Percentiles rank a stretch among this genome's conserved stretches.
phyloP scores from a whole-genome alignment of 2,113 vertebrate species.

The Elachura formosa region DNA sequence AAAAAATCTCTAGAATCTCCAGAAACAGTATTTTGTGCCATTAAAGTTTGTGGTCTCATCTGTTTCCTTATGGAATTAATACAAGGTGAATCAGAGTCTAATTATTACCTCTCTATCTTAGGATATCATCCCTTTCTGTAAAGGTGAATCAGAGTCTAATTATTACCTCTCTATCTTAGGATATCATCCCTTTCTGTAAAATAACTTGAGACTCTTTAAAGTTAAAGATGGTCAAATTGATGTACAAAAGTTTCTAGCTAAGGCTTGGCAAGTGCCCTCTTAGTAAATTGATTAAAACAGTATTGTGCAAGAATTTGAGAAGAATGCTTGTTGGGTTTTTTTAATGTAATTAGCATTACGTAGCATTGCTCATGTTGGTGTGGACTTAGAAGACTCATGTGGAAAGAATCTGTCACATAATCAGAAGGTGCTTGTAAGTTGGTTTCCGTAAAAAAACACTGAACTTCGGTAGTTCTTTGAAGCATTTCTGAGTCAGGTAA shows the following conservation, averaged over 20 bases:
- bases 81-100: neutral
- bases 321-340: neutral
- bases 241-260: neutral
- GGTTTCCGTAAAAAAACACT: neutral
- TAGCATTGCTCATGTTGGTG: neutral
- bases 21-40: neutral
- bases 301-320: neutral
- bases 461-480: neutral
- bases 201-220: neutral
- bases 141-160: too few relatives aligned
- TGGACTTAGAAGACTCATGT: neutral
- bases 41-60: neutral
- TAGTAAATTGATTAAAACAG: neutral
- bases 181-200: neutral
- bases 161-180: neutral
- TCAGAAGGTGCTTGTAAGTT: neutral
- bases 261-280: neutral
- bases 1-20: accelerated
- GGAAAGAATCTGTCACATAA: neutral
- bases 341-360: neutral
- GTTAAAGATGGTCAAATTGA: neutral
- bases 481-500: neutral
- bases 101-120: neutral
- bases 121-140: neutral
- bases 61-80: neutral